Percentiles rank a stretch among this genome's conserved stretches.
Evolutionary conservation across 2,797 vertebrate species (phyloP).

Genomic region (Lindbergichthys nudifrons): DNA sequence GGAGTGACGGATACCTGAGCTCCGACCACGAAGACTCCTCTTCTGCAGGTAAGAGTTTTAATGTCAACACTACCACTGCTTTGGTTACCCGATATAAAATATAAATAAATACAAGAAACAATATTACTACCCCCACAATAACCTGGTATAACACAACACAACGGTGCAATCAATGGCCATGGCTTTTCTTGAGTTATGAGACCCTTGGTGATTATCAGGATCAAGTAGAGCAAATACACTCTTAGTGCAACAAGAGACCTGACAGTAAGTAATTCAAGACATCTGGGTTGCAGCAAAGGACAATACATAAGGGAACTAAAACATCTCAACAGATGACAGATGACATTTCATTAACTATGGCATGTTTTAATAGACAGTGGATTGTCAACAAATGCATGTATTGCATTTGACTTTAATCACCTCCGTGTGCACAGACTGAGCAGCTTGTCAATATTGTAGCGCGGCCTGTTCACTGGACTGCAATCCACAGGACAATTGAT

Average conservation of each 20-base stretch:
- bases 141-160: background rate
- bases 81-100: too few relatives aligned
- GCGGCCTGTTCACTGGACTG: background rate
- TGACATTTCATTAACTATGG: background rate
- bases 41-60: constrained; percentile 82
- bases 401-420: background rate
- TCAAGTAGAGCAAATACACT: background rate
- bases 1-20: constrained; percentile 89
- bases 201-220: too few relatives aligned
- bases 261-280: background rate
- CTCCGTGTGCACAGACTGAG: background rate
- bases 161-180: too few relatives aligned
- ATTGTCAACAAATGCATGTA: background rate
- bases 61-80: background rate
- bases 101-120: background rate
- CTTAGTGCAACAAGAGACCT: too few relatives aligned
- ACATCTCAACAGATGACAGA: background rate
- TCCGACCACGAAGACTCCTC: constrained; percentile 91
- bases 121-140: background rate
- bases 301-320: background rate
- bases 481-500: background rate
- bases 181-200: background rate
- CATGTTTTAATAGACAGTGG: background rate
- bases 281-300: background rate
- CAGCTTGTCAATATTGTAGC: constrained; percentile 13